Evolutionary conservation across 2,113 vertebrate genomes (phyloP).

Genomic region (Globicephala melas): DNA sequence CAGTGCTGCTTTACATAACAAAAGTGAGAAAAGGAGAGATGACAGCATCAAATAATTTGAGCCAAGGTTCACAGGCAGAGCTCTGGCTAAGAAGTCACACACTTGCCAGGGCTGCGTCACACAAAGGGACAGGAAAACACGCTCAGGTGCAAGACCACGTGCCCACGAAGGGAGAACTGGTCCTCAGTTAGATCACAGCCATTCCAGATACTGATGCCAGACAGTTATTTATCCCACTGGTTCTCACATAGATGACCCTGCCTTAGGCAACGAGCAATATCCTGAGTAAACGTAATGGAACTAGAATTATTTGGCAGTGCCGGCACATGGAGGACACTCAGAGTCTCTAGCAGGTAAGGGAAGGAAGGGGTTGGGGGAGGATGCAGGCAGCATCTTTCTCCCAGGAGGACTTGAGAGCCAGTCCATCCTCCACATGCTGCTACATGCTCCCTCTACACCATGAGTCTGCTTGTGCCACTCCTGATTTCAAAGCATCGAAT

Average conservation of each 20-base stretch:
- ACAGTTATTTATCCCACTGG: neutral
- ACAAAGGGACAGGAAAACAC: accelerated
- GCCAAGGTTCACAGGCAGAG: neutral
- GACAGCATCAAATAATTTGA: neutral
- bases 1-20: neutral
- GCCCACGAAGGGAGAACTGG: neutral
- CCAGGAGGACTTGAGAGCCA: neutral
- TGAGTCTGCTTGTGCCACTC: accelerated
- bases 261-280: neutral
- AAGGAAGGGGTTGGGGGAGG: neutral
- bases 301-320: accelerated
- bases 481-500: neutral
- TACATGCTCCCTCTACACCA: accelerated
- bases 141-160: neutral
- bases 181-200: neutral
- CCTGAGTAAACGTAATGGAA: neutral
- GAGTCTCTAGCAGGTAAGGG: neutral
- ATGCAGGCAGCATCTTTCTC: neutral
- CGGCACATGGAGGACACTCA: accelerated
- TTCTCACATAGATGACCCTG: neutral
- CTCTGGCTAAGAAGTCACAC: neutral
- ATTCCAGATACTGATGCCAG: neutral
- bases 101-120: neutral
- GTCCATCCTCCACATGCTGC: accelerated
- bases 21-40: neutral